These are phyloP conservation scores for Dicerorhinus sumatrensis DNA, from an alignment of 2,113 vertebrate genomes.

Conservation along the genomic window DNA sequence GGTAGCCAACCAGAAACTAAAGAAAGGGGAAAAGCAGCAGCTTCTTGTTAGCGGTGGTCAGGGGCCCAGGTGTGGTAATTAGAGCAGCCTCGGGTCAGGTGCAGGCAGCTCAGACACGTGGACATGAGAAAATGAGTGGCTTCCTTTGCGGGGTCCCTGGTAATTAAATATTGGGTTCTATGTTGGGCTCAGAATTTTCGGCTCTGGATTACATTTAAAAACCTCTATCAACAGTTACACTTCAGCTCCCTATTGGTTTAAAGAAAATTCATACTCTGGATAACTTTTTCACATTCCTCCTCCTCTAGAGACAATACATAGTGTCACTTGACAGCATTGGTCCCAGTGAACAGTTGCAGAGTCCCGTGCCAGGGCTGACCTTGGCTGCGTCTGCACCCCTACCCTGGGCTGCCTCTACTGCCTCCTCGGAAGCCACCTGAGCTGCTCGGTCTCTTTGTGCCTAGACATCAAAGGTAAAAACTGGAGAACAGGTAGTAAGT, in stretches of 20 bases:
- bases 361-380: neutral
- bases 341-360: neutral
- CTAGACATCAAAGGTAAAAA: conserved; percentile 56
- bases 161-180: neutral
- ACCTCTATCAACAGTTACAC: neutral
- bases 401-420: conserved; percentile 14
- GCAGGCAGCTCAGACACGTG: fast-evolving
- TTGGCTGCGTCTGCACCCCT: neutral
- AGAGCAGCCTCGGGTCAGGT: neutral
- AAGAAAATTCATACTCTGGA: neutral
- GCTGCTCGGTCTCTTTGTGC: conserved; percentile 28
- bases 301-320: neutral
- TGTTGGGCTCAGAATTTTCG: neutral
- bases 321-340: neutral
- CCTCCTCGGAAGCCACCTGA: conserved; percentile 24
- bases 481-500: conserved; percentile 38
- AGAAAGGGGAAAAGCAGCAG: neutral
- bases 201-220: neutral
- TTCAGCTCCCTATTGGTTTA: neutral
- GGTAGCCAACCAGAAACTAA: neutral
- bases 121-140: neutral
- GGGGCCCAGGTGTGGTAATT: fast-evolving
- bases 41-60: neutral
- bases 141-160: neutral
- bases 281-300: neutral